A percentile compares a stretch with the other conserved stretches of the same genome.
Evolutionary conservation across 2,113 vertebrate genomes (phyloP).

Genomic region (Glareola pratincola): DNA sequence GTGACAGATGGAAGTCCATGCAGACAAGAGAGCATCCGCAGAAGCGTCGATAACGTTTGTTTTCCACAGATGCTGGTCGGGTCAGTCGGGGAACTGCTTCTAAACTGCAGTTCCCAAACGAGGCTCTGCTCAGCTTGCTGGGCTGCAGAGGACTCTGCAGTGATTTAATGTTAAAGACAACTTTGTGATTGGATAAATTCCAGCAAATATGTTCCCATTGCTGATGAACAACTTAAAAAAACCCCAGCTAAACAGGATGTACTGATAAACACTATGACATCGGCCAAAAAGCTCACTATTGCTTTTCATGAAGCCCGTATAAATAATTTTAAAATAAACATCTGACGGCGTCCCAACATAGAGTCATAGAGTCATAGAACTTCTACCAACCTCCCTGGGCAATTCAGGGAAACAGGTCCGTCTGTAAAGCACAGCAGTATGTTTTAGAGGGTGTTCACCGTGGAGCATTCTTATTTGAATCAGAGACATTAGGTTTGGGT

Average conservation of each 20-base stretch:
- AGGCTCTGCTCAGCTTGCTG: neutral
- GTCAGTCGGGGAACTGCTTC: neutral
- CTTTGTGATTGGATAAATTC: neutral
- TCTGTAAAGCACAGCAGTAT: neutral
- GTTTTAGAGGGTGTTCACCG: rapidly evolving
- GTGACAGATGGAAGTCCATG: neutral
- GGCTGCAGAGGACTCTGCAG: rapidly evolving
- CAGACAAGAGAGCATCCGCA: neutral
- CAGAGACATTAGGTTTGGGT: neutral
- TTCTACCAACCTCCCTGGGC: neutral
- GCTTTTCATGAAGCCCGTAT: neutral
- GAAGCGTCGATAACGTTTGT: neutral
- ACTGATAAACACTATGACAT: neutral
- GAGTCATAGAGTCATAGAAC: neutral
- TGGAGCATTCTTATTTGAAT: neutral
- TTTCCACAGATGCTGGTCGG: neutral
- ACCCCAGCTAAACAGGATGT: conserved; percentile 6
- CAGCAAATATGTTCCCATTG: neutral
- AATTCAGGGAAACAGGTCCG: rapidly evolving
- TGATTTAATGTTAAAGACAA: neutral
- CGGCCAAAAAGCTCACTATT: neutral
- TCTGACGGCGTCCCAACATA: neutral
- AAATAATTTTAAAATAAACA: conserved; percentile 1
- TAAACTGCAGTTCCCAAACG: neutral
- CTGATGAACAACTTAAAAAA: neutral